phyloP scores from a whole-genome alignment of 2,113 vertebrate species.

The Gracilinanus agilis region DNA sequence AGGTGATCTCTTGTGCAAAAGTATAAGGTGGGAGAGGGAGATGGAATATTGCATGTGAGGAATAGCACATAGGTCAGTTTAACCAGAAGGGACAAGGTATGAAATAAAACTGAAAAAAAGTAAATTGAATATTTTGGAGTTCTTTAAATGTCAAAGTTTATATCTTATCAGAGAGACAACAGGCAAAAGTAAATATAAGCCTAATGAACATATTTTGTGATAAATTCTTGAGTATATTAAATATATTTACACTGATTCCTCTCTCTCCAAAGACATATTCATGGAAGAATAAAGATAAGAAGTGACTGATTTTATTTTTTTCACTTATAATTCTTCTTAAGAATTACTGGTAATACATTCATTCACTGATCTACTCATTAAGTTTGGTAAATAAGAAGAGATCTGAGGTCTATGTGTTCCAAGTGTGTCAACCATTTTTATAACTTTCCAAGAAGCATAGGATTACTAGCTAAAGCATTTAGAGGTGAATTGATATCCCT shows the following conservation, averaged over 20 bases:
- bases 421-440: conserved; percentile 49
- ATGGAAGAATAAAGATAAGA: neutral
- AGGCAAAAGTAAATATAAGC: neutral
- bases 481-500: conserved; percentile 53
- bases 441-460: conserved; percentile 29
- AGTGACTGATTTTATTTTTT: conserved; percentile 15
- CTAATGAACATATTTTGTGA: neutral
- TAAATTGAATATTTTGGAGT: neutral
- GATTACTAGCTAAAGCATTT: conserved; percentile 50
- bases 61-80: neutral
- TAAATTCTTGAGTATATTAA: neutral
- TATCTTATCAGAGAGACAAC: neutral
- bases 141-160: neutral
- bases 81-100: neutral
- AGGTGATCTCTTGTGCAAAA: neutral
- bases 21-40: neutral
- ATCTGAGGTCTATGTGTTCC: conserved; percentile 19
- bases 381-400: conserved; percentile 47
- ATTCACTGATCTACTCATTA: conserved; percentile 16
- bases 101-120: neutral
- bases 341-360: neutral
- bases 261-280: neutral
- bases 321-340: neutral
- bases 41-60: neutral
- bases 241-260: neutral